Conservation (phyloP, 2,113 vertebrate genomes). For the Cettia cetti region DNA sequence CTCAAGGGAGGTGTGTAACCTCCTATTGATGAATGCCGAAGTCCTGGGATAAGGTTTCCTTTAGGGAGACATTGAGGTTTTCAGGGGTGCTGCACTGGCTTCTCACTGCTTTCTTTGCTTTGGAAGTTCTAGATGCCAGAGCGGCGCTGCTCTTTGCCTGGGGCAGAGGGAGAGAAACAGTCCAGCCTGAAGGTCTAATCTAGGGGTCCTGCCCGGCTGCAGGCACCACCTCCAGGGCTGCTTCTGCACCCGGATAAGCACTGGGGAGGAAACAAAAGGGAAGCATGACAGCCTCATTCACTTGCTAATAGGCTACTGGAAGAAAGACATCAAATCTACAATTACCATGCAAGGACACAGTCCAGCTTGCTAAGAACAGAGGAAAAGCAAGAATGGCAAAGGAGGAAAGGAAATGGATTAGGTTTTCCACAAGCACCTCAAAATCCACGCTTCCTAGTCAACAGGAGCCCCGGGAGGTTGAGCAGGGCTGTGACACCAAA, state of each 20-base stretch:
- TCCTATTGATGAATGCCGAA: background rate
- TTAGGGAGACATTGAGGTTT: background rate
- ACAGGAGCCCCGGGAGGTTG: background rate
- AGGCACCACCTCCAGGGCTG: background rate
- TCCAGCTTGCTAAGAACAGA: background rate
- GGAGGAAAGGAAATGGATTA: background rate
- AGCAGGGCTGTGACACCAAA: background rate
- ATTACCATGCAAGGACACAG: background rate
- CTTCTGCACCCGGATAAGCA: background rate
- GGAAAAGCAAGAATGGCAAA: background rate
- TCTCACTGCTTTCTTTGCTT: background rate
- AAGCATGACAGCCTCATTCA: background rate
- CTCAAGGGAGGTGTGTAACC: background rate
- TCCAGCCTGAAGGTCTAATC: background rate
- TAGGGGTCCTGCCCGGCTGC: background rate
- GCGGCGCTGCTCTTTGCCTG: background rate
- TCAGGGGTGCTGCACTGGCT: background rate
- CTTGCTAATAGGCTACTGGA: slow-evolving; percentile 11
- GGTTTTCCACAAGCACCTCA: background rate
- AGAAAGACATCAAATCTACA: background rate
- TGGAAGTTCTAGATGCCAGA: background rate
- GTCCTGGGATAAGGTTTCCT: background rate
- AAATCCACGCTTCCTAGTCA: background rate
- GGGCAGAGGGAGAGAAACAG: background rate
- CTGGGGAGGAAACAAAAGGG: background rate